Conservation (phyloP, 1,140 invertebrate species). For the Tetranychus cinnabarinus region DNA sequence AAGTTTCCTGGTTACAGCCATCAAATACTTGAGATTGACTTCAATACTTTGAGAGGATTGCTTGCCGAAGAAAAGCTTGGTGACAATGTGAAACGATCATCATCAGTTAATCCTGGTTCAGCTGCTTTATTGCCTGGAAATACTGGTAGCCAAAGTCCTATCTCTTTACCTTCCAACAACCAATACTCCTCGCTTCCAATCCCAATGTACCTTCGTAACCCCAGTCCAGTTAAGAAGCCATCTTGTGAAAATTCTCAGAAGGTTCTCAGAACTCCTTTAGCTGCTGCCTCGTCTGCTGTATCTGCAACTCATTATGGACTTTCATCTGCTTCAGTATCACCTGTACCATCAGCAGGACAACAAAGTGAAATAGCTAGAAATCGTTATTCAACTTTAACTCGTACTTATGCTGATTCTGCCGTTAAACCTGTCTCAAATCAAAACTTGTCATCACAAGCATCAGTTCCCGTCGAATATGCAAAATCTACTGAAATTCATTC, state of each 20-base stretch:
- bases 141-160: not conserved
- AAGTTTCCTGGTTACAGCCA: not conserved
- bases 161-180: not conserved
- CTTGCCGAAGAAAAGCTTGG: not conserved
- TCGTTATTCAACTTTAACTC: no score
- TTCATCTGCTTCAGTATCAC: no score
- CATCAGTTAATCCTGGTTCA: not conserved
- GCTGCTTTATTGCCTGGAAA: not conserved
- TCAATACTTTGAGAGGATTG: not conserved
- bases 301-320: no score
- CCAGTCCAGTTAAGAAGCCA: not conserved
- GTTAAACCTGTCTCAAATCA: not conserved
- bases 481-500: not conserved
- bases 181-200: not conserved
- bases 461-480: not conserved
- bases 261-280: not conserved
- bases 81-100: not conserved
- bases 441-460: not conserved
- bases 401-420: not conserved
- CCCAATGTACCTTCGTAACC: not conserved
- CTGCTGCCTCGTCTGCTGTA: no score
- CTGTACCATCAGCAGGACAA: no score
- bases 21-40: not conserved
- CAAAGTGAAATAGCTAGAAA: no score
- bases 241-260: not conserved